Percentiles rank a stretch among this genome's conserved stretches.
Evolutionary conservation across 2,113 vertebrate species (phyloP).

Genomic region (Datnioides undecimradiatus): DNA sequence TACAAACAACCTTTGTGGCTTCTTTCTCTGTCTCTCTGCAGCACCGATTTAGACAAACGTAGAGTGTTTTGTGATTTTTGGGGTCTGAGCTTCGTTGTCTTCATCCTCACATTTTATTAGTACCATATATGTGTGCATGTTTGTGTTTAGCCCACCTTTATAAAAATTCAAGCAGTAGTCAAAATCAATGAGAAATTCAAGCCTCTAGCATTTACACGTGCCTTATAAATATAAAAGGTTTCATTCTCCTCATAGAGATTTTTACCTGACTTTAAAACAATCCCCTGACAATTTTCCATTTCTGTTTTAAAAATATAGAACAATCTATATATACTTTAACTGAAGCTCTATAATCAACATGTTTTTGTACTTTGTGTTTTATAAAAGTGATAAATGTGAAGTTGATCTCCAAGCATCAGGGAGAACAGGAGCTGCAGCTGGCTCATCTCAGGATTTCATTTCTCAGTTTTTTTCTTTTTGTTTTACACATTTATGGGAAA

Average conservation of each 20-base stretch:
- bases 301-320: background rate
- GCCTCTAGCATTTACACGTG: background rate
- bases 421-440: background rate
- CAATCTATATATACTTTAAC: background rate
- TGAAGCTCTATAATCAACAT: background rate
- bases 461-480: background rate
- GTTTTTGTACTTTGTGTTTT: background rate
- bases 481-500: background rate
- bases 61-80: conserved; percentile 26
- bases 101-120: conserved; percentile 4
- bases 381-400: background rate
- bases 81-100: background rate
- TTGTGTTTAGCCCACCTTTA: background rate
- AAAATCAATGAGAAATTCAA: background rate
- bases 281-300: background rate
- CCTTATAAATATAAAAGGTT: background rate
- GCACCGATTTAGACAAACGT: conserved; percentile 51
- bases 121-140: conserved; percentile 13
- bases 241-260: background rate
- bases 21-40: conserved; percentile 2
- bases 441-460: background rate
- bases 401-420: background rate
- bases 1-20: conserved; percentile 75
- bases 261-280: background rate
- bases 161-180: background rate